Conservation (phyloP, 2,888 invertebrate genomes). For the Xanthostigma xanthostigma region DNA sequence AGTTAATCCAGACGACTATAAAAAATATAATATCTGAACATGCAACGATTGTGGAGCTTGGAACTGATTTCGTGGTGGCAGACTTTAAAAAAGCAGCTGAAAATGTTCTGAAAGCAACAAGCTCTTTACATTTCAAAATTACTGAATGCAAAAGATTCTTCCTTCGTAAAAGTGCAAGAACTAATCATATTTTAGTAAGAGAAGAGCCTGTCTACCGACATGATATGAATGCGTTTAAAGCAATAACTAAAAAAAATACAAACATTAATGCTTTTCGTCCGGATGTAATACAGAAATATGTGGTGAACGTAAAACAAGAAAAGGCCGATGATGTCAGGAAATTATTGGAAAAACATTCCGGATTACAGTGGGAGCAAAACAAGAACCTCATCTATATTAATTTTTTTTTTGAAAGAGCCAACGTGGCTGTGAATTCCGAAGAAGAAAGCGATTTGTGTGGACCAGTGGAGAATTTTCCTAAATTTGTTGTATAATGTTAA, state of each 20-base stretch:
- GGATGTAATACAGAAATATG: slow-evolving; percentile 1
- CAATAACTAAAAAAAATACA: neutral
- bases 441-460: too few relatives aligned
- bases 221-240: neutral
- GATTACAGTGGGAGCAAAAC: too few relatives aligned
- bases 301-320: neutral
- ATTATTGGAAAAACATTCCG: too few relatives aligned
- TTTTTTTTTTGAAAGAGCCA: too few relatives aligned
- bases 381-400: too few relatives aligned
- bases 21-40: slow-evolving; percentile 1
- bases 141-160: slow-evolving; percentile 1
- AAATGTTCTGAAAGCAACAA: neutral
- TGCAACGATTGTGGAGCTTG: neutral
- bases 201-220: neutral
- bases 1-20: too few relatives aligned
- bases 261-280: neutral
- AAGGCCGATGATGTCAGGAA: neutral
- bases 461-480: too few relatives aligned
- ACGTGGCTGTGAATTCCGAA: too few relatives aligned
- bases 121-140: neutral
- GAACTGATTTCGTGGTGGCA: neutral
- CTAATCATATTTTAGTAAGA: neutral
- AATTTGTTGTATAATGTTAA: too few relatives aligned
- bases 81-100: neutral
- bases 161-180: neutral